Conservation (phyloP, 2,113 vertebrate genomes). For the Dasyurus viverrinus region DNA sequence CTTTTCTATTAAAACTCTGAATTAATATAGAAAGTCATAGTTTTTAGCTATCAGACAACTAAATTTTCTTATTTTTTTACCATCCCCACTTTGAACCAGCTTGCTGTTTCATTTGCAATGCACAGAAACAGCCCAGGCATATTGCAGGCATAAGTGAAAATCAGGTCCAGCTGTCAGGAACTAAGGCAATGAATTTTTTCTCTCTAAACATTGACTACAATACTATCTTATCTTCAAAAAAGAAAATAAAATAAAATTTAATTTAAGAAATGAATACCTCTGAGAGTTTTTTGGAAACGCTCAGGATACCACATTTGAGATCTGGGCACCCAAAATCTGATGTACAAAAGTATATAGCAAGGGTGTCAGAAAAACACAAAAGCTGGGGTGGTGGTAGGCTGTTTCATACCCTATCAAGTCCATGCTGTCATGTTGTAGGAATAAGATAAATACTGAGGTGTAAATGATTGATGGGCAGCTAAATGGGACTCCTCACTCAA, state of each 20-base stretch:
- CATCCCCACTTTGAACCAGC: background rate
- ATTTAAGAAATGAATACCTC: background rate
- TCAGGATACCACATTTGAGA: background rate
- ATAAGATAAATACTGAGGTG: background rate
- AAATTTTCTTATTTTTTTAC: constrained; percentile 23
- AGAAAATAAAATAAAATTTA: background rate
- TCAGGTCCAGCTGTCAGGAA: no score
- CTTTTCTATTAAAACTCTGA: constrained; percentile 4
- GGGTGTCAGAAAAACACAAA: background rate
- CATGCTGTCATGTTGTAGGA: background rate
- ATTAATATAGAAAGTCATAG: background rate
- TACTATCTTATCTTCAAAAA: background rate
- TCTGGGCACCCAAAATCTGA: background rate
- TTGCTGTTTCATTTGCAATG: background rate
- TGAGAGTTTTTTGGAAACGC: background rate
- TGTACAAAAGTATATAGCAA: background rate
- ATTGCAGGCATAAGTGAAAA: no score
- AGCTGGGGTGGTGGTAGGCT: background rate
- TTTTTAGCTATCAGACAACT: background rate
- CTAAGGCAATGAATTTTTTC: background rate
- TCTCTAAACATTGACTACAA: background rate
- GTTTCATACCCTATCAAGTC: background rate
- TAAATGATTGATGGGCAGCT: background rate
- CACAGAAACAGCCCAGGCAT: background rate
- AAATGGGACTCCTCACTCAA: background rate